Percentiles rank a stretch among this genome's conserved stretches.
phyloP scores from a whole-genome alignment of 2,797 vertebrate genomes.

The Aythya fuligula region DNA sequence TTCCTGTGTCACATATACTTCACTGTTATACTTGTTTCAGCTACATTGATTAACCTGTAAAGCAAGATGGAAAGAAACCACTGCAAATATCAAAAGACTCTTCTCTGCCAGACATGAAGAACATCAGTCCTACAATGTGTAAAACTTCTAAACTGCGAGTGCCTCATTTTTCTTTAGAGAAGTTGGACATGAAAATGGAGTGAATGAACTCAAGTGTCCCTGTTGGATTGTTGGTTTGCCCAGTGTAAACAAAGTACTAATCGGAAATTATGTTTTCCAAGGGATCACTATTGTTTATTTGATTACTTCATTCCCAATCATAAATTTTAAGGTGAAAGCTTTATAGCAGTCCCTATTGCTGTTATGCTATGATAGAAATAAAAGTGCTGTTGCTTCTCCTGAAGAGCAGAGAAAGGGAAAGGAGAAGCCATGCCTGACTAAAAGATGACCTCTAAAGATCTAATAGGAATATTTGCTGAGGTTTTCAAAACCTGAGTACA shows the following conservation, averaged over 20 bases:
- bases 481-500: not conserved
- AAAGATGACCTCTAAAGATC: not conserved
- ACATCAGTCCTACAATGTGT: rapidly evolving
- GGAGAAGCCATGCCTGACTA: not conserved
- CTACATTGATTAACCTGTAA: not conserved
- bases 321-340: not conserved
- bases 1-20: not conserved
- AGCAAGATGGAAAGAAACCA: not conserved
- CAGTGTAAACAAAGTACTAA: not conserved
- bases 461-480: not conserved
- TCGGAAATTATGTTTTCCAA: not conserved
- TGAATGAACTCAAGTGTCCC: not conserved
- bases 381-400: not conserved
- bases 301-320: not conserved
- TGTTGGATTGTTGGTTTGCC: not conserved
- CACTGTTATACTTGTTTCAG: not conserved
- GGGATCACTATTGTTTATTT: not conserved
- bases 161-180: not conserved
- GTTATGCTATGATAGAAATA: not conserved
- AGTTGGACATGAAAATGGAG: not conserved
- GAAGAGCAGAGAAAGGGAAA: not conserved
- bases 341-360: not conserved
- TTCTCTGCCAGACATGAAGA: not conserved
- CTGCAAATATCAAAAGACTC: not conserved
- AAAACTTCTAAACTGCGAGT: not conserved